Evolutionary conservation across 2,113 vertebrate genomes (phyloP).

Genomic region (Atrichornis clamosus): DNA sequence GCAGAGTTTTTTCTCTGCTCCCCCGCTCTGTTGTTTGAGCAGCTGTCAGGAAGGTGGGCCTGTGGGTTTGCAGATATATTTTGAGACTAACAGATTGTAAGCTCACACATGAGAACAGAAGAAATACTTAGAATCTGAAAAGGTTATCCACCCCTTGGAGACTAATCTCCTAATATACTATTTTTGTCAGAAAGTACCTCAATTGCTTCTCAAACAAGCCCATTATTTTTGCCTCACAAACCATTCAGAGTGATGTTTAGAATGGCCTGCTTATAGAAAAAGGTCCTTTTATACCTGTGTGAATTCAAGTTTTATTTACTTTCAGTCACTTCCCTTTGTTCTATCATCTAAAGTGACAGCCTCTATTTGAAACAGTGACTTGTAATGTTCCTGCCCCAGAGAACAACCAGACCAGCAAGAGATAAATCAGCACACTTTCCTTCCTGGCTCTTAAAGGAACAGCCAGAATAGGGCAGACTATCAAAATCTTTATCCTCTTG

Average conservation of each 20-base stretch:
- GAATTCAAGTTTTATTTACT: conserved; percentile 60
- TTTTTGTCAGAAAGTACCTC: conserved; percentile 64
- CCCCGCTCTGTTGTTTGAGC: conserved; percentile 53
- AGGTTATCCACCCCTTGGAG: conserved; percentile 62
- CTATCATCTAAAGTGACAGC: conserved; percentile 19
- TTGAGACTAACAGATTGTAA: conserved; percentile 60
- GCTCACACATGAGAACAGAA: conserved; percentile 58
- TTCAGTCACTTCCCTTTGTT: conserved; percentile 42
- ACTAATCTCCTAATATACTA: conserved; percentile 71
- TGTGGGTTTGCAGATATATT: conserved; percentile 67
- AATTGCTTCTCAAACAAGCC: conserved; percentile 65
- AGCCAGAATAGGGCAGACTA: neutral
- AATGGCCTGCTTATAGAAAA: conserved; percentile 56
- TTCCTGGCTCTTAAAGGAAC: neutral
- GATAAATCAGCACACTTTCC: neutral
- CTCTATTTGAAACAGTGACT: conserved; percentile 12
- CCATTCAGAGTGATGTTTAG: conserved; percentile 64
- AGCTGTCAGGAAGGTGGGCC: conserved; percentile 69
- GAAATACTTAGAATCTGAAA: conserved; percentile 66
- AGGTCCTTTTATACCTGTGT: conserved; percentile 35
- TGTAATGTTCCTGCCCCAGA: neutral
- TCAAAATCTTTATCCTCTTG: neutral
- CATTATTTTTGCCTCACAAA: conserved; percentile 59
- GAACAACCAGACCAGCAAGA: neutral
- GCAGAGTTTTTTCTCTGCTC: conserved; percentile 7